Conservation (phyloP, 1,140 invertebrate genomes). For the Tetranychus urticae region DNA sequence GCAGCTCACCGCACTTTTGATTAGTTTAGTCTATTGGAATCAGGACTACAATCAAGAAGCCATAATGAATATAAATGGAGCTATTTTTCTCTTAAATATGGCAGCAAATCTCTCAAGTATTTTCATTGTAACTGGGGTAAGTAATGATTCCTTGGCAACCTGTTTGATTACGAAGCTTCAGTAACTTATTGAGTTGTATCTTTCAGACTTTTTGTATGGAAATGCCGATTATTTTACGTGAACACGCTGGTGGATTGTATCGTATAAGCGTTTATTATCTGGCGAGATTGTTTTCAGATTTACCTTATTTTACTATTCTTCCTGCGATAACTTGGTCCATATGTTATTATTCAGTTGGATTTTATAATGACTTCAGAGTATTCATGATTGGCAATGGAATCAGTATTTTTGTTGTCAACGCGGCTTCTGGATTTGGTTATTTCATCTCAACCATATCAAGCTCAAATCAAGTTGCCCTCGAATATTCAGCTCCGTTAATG, state of each 20-base stretch:
- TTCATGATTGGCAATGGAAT: slow-evolving; percentile 16
- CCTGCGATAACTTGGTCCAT: slow-evolving; percentile 60
- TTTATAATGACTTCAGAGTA: slow-evolving; percentile 15
- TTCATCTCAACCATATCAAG: slow-evolving; percentile 60
- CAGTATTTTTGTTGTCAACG: slow-evolving; percentile 19
- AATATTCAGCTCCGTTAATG: slow-evolving; percentile 64
- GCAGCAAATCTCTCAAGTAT: slow-evolving; percentile 85
- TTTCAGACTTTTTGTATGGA: slow-evolving; percentile 69
- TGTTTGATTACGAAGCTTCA: background rate
- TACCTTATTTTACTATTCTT: slow-evolving; percentile 32
- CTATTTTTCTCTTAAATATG: slow-evolving; percentile 66
- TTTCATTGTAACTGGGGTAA: slow-evolving; percentile 62
- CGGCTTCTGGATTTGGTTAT: slow-evolving; percentile 33
- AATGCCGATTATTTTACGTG: slow-evolving; percentile 67
- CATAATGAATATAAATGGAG: slow-evolving; percentile 85
- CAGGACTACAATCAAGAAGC: slow-evolving; percentile 61
- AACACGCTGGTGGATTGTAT: slow-evolving; percentile 77
- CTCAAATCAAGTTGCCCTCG: slow-evolving; percentile 55
- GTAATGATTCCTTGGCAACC: slow-evolving; percentile 16
- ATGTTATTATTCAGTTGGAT: slow-evolving; percentile 40
- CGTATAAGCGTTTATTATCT: slow-evolving; percentile 76
- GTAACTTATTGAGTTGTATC: slow-evolving; percentile 2
- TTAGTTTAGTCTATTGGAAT: slow-evolving; percentile 67
- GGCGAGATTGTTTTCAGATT: slow-evolving; percentile 60
- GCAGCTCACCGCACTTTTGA: slow-evolving; percentile 55